Conservation (phyloP, 1,140 invertebrate genomes). For the Potamilus streckersoni region DNA sequence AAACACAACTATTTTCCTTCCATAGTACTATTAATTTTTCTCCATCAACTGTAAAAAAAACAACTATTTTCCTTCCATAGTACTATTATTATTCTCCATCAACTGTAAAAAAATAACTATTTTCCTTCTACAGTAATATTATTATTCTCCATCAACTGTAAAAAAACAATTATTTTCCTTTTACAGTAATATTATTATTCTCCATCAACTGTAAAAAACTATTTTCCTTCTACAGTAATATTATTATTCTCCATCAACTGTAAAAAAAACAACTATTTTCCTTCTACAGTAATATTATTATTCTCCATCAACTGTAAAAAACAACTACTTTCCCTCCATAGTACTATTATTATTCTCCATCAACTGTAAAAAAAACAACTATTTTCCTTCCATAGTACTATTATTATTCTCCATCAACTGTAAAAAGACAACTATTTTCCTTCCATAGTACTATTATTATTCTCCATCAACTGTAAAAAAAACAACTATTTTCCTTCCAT, state of each 20-base stretch:
- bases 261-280: background rate
- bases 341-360: background rate
- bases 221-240: background rate
- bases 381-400: background rate
- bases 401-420: background rate
- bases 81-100: background rate
- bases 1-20: background rate
- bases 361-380: background rate
- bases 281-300: background rate
- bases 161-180: background rate
- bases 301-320: background rate
- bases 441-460: background rate
- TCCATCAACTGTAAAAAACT: background rate
- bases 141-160: background rate
- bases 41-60: background rate
- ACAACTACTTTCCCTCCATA: background rate
- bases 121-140: background rate
- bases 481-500: background rate
- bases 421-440: background rate
- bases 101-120: background rate
- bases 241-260: background rate
- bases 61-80: background rate
- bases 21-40: background rate
- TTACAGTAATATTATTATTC: too few species aligned
- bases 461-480: background rate